Evolutionary conservation across 2,888 invertebrate species (phyloP).

Genomic region (Thereva nobilitata): DNA sequence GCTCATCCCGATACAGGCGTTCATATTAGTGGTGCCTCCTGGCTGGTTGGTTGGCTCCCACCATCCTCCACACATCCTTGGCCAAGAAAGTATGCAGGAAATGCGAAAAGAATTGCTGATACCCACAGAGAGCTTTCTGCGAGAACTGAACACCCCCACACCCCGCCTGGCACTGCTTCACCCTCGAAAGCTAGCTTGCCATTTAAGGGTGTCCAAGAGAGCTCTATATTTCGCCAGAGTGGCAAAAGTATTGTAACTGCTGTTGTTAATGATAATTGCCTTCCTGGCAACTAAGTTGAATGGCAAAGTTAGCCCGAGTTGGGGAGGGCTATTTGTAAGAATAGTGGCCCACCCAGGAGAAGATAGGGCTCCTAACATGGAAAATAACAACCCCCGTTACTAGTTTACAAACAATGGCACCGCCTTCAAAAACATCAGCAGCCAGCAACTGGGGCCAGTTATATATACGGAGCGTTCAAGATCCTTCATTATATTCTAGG

Average conservation of each 20-base stretch:
- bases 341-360: conserved; percentile 5
- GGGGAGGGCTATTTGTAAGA: conserved; percentile 23
- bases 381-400: conserved; percentile 11
- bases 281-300: conserved; percentile 33
- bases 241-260: conserved; percentile 42
- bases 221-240: conserved; percentile 27
- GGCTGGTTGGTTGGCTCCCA: conserved; percentile 22
- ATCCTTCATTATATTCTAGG: conserved; percentile 19
- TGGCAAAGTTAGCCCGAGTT: conserved; percentile 23
- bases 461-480: neutral
- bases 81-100: conserved; percentile 7
- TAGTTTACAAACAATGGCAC: conserved; percentile 28
- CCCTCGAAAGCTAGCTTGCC: neutral
- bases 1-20: neutral
- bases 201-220: conserved; percentile 19
- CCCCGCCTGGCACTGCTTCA: neutral
- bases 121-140: neutral
- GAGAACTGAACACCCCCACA: neutral
- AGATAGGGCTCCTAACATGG: conserved; percentile 19
- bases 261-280: conserved; percentile 43
- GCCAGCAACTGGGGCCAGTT: conserved; percentile 3
- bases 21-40: conserved; percentile 23
- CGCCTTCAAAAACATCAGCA: conserved; percentile 14
- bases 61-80: conserved; percentile 17
- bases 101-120: conserved; percentile 27